phyloP scores from a whole-genome alignment of 2,113 vertebrate species.

The Pangasianodon gigas region DNA sequence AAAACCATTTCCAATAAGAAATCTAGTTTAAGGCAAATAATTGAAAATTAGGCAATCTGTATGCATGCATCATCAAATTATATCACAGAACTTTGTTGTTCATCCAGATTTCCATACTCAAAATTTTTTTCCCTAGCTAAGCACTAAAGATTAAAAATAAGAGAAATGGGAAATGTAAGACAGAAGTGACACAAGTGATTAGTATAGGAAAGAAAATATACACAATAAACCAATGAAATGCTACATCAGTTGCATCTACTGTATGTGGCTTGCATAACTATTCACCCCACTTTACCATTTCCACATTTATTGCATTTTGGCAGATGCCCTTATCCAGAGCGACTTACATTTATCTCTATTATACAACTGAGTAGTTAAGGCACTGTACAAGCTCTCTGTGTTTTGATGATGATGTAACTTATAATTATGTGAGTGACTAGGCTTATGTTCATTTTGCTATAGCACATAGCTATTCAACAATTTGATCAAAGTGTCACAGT shows the following conservation, averaged over 20 bases:
- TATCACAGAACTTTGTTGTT: neutral
- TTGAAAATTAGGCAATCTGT: neutral
- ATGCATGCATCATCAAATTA: neutral
- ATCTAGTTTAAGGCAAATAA: neutral
- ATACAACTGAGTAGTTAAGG: neutral
- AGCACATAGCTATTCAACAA: neutral
- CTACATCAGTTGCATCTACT: neutral
- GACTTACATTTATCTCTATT: neutral
- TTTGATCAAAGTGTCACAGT: neutral
- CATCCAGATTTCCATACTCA: neutral
- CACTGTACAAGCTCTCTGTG: neutral
- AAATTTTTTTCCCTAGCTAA: neutral
- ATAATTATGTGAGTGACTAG: neutral
- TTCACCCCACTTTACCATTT: neutral
- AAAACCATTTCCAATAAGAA: neutral
- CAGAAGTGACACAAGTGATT: neutral
- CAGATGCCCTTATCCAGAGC: too few species aligned
- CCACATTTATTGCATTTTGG: neutral
- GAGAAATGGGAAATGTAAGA: neutral
- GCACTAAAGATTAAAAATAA: neutral
- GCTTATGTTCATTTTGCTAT: neutral
- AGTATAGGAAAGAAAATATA: neutral
- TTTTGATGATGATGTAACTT: neutral
- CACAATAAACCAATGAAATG: neutral
- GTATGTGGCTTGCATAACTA: neutral